Conservation (phyloP, 2,888 invertebrate genomes). For the Caenorhabditis uteleia region DNA sequence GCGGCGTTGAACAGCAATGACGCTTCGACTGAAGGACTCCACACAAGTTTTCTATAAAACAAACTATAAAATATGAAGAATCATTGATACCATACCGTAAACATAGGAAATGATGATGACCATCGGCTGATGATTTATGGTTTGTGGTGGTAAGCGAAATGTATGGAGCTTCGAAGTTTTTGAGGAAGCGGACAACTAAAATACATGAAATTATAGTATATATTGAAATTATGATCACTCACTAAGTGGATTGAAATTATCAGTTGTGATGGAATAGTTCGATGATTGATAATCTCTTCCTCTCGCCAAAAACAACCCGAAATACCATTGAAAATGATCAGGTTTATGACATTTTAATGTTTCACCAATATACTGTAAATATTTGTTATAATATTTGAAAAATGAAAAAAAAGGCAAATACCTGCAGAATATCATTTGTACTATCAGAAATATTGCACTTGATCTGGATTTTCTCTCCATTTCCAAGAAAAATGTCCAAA, state of each 20-base stretch:
- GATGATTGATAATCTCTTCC: constrained; percentile 70
- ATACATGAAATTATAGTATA: too few species aligned
- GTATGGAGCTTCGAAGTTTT: constrained; percentile 95
- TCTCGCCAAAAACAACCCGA: constrained; percentile 86
- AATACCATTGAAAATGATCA: constrained; percentile 83
- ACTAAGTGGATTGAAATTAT: constrained; percentile 46
- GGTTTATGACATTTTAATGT: constrained; percentile 79
- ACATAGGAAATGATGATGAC: constrained; percentile 42
- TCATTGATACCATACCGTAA: constrained; percentile 28
- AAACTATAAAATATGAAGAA: too few species aligned
- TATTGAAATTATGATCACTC: constrained; percentile 8
- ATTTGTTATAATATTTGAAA: too few species aligned
- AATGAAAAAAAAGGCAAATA: too few species aligned
- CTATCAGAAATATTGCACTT: constrained; percentile 44
- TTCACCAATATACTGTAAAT: constrained; percentile 79
- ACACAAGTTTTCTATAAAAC: constrained; percentile 56
- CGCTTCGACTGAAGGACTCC: constrained; percentile 60
- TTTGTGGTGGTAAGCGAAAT: constrained; percentile 78
- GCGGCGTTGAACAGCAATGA: constrained; percentile 53
- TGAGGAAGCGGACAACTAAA: constrained; percentile 83
- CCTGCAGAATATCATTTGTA: constrained; percentile 57
- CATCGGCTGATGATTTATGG: constrained; percentile 48
- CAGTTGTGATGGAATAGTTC: constrained; percentile 16
- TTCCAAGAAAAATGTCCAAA: constrained; percentile 44
- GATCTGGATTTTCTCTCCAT: constrained; percentile 43